phyloP scores from a whole-genome alignment of 35 echinoderm and acorn worm genomes.

The Lytechinus pictus region DNA sequence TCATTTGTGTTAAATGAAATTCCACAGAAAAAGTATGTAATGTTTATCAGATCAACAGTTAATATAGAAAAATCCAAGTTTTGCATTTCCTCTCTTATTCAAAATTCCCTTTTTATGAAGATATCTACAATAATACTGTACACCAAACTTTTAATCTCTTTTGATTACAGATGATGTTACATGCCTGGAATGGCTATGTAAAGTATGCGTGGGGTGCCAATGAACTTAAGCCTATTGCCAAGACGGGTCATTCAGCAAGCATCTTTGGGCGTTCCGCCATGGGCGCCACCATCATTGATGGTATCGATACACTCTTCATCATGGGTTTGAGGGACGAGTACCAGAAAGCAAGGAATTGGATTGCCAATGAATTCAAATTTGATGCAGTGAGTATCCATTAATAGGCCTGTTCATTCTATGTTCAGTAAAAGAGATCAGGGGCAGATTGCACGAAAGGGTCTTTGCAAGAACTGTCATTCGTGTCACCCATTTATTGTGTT shows the following conservation, averaged over 20 bases:
- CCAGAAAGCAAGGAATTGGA: conserved; percentile 78
- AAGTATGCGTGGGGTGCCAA: conserved; percentile 97
- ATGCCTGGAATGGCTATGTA: conserved; percentile 94
- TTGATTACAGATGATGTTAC: conserved; percentile 87
- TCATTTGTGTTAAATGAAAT: no score
- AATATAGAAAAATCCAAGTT: no score
- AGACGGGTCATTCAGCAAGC: conserved; percentile 90
- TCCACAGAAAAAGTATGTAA: no score
- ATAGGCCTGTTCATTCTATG: background rate
- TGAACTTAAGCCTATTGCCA: conserved; percentile 90
- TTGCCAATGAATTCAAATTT: conserved; percentile 91
- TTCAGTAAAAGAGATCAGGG: no score
- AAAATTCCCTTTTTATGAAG: no score
- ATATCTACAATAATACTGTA: no score
- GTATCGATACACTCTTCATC: conserved; percentile 92
- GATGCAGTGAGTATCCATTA: conserved; percentile 72
- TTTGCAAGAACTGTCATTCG: no score
- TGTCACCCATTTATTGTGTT: no score
- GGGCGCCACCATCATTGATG: conserved; percentile 95
- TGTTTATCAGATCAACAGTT: no score
- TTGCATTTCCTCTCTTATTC: no score
- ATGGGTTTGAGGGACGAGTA: conserved; percentile 93
- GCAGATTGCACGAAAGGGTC: no score
- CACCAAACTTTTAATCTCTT: background rate
- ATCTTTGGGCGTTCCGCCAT: conserved; percentile 91